Evolutionary conservation across 2,888 invertebrate species (phyloP).

Genomic region (Labia minor): DNA sequence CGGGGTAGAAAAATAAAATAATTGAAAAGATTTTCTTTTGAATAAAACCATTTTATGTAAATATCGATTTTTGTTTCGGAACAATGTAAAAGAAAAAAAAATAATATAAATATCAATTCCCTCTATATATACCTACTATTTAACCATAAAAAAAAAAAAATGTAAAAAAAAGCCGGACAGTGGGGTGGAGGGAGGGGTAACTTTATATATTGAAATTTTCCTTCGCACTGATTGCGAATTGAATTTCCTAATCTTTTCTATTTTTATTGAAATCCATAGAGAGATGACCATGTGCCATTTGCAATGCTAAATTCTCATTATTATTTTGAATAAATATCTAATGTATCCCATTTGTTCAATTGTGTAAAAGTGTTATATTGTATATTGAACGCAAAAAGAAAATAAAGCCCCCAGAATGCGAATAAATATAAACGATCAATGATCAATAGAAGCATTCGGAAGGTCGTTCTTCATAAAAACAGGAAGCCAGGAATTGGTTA

Average conservation of each 20-base stretch:
- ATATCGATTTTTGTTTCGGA: neutral
- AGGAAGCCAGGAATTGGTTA: neutral
- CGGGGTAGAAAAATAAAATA: too few relatives aligned
- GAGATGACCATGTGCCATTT: constrained; percentile 1
- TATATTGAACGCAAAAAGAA: neutral
- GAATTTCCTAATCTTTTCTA: neutral
- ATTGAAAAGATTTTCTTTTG: too few relatives aligned
- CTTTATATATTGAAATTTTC: neutral
- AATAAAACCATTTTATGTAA: too few relatives aligned
- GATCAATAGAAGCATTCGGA: neutral
- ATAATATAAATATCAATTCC: neutral
- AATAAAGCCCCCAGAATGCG: neutral
- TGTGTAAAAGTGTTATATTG: constrained; percentile 7
- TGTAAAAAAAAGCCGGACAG: neutral
- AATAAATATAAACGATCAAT: constrained; percentile 3
- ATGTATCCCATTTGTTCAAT: constrained; percentile 13
- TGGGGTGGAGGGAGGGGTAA: too few relatives aligned
- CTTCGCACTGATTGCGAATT: neutral
- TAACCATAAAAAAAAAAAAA: neutral
- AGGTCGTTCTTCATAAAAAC: constrained; percentile 2
- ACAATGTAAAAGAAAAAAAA: too few relatives aligned
- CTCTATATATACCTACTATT: neutral
- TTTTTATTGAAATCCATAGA: neutral
- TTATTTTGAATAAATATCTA: constrained; percentile 13
- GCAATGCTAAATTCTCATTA: constrained; percentile 5